phyloP scores from a whole-genome alignment of 2,113 vertebrate genomes.

The Cebidichthys violaceus region DNA sequence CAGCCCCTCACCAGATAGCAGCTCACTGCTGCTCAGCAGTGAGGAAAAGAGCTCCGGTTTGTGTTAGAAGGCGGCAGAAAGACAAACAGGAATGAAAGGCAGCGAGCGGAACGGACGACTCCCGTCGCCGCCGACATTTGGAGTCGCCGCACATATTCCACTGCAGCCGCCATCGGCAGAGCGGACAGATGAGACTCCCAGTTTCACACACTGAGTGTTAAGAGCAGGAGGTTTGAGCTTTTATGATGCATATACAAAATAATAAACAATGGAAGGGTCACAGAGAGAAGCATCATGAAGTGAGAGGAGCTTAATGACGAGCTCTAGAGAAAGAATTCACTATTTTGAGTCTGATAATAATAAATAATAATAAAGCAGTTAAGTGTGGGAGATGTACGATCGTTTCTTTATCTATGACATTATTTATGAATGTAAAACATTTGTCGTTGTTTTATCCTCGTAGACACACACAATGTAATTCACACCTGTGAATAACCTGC shows the following conservation, averaged over 20 bases:
- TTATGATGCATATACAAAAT: conserved; percentile 41
- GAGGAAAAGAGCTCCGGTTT: background rate
- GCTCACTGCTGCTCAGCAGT: too few relatives aligned
- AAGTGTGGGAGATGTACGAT: too few relatives aligned
- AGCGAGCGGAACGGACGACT: background rate
- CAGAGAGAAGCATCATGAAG: conserved; percentile 26
- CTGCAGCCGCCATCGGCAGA: background rate
- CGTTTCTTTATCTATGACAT: too few relatives aligned
- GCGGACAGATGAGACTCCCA: conserved; percentile 9
- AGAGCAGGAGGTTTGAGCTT: conserved; percentile 17
- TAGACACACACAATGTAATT: too few relatives aligned
- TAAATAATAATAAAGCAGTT: too few relatives aligned
- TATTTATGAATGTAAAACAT: too few relatives aligned
- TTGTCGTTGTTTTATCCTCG: too few relatives aligned
- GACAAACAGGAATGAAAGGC: background rate
- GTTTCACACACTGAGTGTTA: conserved; percentile 11
- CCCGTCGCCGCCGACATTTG: conserved; percentile 5
- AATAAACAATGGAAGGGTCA: conserved; percentile 28
- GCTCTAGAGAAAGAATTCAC: too few relatives aligned
- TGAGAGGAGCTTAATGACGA: conserved; percentile 39
- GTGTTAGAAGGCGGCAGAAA: background rate
- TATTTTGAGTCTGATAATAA: too few relatives aligned
- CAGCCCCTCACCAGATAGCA: background rate
- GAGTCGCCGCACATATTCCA: conserved; percentile 20
- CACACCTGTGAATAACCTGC: too few relatives aligned